Evolutionary conservation across 2,113 vertebrate genomes (phyloP), one percentile per base, ranked within the genome.

Genomic region (Brevimyrus niger): DNA sequence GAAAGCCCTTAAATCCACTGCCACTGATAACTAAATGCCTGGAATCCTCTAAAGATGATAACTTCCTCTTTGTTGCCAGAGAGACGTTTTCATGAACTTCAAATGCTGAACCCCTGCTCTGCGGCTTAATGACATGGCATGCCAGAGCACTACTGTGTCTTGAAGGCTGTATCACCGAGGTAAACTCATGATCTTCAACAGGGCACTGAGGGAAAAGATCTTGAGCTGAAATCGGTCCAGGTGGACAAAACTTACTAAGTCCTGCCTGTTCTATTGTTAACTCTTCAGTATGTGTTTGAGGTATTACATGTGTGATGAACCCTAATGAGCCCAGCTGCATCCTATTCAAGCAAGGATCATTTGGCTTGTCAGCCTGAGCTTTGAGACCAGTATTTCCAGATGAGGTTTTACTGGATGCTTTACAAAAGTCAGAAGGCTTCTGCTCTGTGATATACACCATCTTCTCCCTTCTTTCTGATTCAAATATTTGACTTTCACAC

Each of bases 171-270:
- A 31, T 76, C 19, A 5, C 86, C 27, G 23, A 65, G 10, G 19
- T 3, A 69, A 61, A 80, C 84, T 69, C 27, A 17, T 44, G 27
- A 76, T 3, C 10, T 5, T 69, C 90, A 91, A 93, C 27, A 89
- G 92, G 90, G 53, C 53, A n/a, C 87, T n/a, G 13, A 61, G 89
- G 91, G 93, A 93, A 94, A 90, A 89, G 88, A 86, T 91, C 91
- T 90, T 91, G 93, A 91, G 92, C 90, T 91, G 89, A 90, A 89
- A 80, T 47, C 86, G 95, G 92, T 87, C 94, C 95, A 31, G 93
- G 93, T 21, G 91, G 91, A 91, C 88, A 1, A 61, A 91, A 94
- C 35, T 65, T 92, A 90, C 91, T 93, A 86, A 94, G 93, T 27
- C 82, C 91, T 87, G 90, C 93, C 91, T 93, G 89, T 82, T 76